Conservation (phyloP, 2,113 vertebrate species). For the Thryonomys swinderianus region DNA sequence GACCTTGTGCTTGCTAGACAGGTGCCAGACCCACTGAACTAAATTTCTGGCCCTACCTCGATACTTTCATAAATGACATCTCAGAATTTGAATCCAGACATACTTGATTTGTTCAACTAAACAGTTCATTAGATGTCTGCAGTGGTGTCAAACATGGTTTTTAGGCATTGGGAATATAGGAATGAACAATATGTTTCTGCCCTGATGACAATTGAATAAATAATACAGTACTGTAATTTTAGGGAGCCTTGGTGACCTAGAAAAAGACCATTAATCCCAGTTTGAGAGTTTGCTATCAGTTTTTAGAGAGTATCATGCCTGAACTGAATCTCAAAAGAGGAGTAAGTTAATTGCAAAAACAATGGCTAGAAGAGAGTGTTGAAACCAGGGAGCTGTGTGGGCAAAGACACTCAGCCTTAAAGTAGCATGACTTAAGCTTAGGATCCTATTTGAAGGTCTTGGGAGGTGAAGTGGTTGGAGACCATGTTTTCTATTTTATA, state of each 20-base stretch:
- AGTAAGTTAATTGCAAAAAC: neutral
- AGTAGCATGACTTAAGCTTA: slow-evolving; percentile 13
- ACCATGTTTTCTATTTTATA: neutral
- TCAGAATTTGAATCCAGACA: neutral
- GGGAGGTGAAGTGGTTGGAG: neutral
- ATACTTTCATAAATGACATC: neutral
- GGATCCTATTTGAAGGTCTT: slow-evolving; percentile 29
- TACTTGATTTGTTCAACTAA: slow-evolving; percentile 23
- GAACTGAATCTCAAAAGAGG: neutral
- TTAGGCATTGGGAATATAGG: neutral
- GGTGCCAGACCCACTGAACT: no score
- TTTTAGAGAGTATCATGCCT: neutral
- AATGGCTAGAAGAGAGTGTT: neutral
- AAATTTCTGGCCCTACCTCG: no score
- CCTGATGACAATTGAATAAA: neutral
- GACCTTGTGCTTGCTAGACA: no score
- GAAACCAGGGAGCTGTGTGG: neutral
- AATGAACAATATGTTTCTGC: neutral
- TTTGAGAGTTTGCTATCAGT: slow-evolving; percentile 8
- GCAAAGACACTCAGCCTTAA: neutral
- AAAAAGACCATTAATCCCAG: neutral
- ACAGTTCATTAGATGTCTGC: neutral
- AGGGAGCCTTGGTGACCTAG: neutral
- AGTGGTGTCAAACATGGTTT: neutral
- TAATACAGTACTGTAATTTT: slow-evolving; percentile 3